Evolutionary conservation across 2,797 vertebrate genomes (phyloP).

Genomic region (Pseudochirops cupreus): DNA sequence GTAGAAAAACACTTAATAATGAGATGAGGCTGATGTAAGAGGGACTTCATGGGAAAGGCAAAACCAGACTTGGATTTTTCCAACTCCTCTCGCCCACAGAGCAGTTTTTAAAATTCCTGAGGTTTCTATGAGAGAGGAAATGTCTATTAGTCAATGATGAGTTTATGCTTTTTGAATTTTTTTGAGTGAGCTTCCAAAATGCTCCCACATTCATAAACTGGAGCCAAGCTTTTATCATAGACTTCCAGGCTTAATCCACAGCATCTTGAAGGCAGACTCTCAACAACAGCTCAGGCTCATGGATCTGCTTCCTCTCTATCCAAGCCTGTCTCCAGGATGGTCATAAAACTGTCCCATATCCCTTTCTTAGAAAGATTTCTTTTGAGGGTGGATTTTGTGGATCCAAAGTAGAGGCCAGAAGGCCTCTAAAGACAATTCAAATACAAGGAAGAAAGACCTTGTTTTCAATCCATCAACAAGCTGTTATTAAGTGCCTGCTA

Average conservation of each 20-base stretch:
- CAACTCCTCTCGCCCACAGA: neutral
- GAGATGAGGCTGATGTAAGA: neutral
- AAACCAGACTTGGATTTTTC: constrained; percentile 41
- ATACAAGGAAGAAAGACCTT: neutral
- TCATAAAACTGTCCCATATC: neutral
- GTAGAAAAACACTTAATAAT: neutral
- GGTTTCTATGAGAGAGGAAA: constrained; percentile 43
- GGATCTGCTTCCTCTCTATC: neutral
- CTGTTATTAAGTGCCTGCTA: neutral
- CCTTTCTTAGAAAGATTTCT: neutral
- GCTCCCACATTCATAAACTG: constrained; percentile 52
- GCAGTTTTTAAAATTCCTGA: constrained; percentile 50
- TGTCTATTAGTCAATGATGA: constrained; percentile 64
- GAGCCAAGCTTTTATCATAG: constrained; percentile 55
- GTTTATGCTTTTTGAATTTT: constrained; percentile 45
- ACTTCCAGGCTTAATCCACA: neutral
- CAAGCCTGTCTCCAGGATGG: neutral
- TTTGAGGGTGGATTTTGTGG: neutral
- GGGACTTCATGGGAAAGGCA: constrained; percentile 8
- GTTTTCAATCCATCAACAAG: neutral
- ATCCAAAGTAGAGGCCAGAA: neutral
- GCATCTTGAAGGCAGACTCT: neutral
- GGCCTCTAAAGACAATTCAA: neutral
- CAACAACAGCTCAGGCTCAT: constrained; percentile 22
- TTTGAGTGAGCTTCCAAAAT: constrained; percentile 53